Conservation (phyloP, 2,797 vertebrate genomes). For the Calcarius lapponicus region DNA sequence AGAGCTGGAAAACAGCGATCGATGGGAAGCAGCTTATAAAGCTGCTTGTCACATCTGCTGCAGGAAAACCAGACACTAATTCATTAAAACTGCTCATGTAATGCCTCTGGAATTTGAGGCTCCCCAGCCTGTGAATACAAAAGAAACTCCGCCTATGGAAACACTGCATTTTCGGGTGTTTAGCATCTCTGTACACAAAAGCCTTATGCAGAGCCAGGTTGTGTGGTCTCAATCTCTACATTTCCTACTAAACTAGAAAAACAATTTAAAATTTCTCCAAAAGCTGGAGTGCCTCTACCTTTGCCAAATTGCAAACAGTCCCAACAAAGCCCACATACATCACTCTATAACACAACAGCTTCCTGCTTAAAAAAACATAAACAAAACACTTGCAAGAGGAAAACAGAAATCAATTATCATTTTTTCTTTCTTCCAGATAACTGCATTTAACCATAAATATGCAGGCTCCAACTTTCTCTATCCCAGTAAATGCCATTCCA, state of each 20-base stretch:
- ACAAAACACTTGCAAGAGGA: slow-evolving; percentile 8
- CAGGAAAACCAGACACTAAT: slow-evolving; percentile 75
- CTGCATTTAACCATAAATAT: background rate
- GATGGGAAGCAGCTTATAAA: slow-evolving; percentile 75
- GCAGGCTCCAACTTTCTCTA: background rate
- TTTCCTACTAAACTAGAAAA: slow-evolving; percentile 38
- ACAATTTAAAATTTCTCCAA: slow-evolving; percentile 3
- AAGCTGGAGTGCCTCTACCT: background rate
- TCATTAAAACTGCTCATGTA: slow-evolving; percentile 78
- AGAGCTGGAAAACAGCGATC: slow-evolving; percentile 71
- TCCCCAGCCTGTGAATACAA: slow-evolving; percentile 70
- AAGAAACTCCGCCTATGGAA: slow-evolving; percentile 74
- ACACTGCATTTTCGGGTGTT: slow-evolving; percentile 63
- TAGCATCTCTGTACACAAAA: slow-evolving; percentile 68
- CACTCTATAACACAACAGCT: background rate
- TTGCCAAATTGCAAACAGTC: slow-evolving; percentile 21
- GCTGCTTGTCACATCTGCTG: slow-evolving; percentile 77
- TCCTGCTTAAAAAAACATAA: slow-evolving; percentile 29
- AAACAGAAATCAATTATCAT: background rate
- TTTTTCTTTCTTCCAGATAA: slow-evolving; percentile 3
- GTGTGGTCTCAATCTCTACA: slow-evolving; percentile 55
- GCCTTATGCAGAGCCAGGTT: slow-evolving; percentile 32
- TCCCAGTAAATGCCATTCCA: background rate
- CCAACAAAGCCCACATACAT: background rate
- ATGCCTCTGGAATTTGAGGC: slow-evolving; percentile 79